Base-by-base conservation (phyloP, 2,797 vertebrate species). In the Muraenolepis orangiensis region DNA sequence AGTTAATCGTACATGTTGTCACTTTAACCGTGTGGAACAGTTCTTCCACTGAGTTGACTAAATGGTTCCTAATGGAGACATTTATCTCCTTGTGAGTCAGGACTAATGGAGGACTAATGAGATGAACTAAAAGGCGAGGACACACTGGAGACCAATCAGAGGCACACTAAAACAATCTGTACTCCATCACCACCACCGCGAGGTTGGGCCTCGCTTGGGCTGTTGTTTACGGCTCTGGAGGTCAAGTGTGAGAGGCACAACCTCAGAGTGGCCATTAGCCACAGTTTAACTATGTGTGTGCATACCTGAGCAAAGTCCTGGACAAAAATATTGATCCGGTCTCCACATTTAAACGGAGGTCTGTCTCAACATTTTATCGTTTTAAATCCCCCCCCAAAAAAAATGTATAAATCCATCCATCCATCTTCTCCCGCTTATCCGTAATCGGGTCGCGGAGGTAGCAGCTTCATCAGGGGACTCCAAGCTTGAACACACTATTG, bases 91-190 rank as follows among this genome's bases (percentile, higher is more conserved):
- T 30, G 69, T 71, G 69, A 70, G 75, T 30, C 12, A 4, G 64
- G 66, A 76, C 38, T 84, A 87, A 87, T 82, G 82, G 69, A 76
- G 74, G 36, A 69, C 34, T 87, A 90, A 92, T 87, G 77, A n/a
- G 71, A 81, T 81, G 77, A 40, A 87, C 68, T 72, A 40, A 83
- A 40, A 83, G 75, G 80, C 74, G 82, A 78, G 78, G 84, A 80
- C 72, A 80, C 69, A 71, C 80, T 74, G 36, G 77, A 20, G 6
- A 80, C 66, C 72, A 30, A 73, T 79, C 46, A 73, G 72, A 34
- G 74, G 2, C 18, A 23, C 42, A 23, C 57, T 57, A 20, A 76
- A 81, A 81, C 71, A 72, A 64, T 31, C 68, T 20, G 73, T 61
- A 13, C 30, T 1, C n/a, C 30, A 66, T 74, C 32, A 28, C 34